These are phyloP conservation scores for Otis tarda DNA, from an alignment of 2,113 vertebrate genomes.

Conservation along the genomic window DNA sequence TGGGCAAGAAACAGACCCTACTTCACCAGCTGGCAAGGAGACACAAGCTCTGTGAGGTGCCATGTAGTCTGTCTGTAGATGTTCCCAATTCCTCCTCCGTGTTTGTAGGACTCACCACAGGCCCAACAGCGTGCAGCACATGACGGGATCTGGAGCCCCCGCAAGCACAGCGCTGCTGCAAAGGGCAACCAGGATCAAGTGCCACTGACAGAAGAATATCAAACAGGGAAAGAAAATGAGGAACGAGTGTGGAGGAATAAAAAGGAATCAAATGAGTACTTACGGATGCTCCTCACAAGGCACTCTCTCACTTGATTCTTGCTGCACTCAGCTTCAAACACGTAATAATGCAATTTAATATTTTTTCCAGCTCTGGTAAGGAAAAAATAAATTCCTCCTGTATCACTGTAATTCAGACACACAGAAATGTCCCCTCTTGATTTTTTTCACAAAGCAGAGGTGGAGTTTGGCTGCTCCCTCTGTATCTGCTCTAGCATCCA, in stretches of 20 bases:
- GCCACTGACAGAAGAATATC: neutral
- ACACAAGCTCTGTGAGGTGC: neutral
- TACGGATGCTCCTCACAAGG: neutral
- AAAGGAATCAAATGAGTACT: neutral
- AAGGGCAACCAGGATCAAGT: neutral
- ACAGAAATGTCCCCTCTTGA: neutral
- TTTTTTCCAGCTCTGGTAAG: neutral
- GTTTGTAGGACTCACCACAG: neutral
- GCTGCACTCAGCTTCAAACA: neutral
- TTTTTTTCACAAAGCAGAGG: neutral
- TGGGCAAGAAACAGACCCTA: neutral
- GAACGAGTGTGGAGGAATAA: neutral
- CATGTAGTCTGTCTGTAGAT: fast-evolving
- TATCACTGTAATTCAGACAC: neutral
- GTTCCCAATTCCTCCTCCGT: neutral
- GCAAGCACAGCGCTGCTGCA: neutral
- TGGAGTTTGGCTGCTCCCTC: neutral
- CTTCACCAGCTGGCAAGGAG: neutral
- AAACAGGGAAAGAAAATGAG: neutral
- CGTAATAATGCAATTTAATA: neutral
- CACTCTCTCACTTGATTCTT: neutral
- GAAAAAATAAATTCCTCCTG: neutral
- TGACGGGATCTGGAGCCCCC: neutral
- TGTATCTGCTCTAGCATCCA: neutral
- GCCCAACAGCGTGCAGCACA: neutral